Conservation (phyloP, 2,113 vertebrate species). For the Daphoenositta chrysoptera region DNA sequence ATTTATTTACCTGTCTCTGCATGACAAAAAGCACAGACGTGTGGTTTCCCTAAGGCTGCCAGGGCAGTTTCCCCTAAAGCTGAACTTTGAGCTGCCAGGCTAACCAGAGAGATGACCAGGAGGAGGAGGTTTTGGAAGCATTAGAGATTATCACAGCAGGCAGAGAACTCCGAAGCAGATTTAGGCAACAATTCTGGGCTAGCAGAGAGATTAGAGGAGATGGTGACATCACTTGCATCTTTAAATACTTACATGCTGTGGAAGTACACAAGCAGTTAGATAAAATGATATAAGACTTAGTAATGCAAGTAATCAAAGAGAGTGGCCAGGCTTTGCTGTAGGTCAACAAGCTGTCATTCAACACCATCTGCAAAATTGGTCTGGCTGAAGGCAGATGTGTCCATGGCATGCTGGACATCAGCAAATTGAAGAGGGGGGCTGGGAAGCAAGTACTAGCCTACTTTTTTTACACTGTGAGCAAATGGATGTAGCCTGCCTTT, state of each 20-base stretch:
- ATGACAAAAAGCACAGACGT: rapidly evolving
- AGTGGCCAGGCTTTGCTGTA: background rate
- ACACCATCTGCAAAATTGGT: background rate
- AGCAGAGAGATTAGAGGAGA: background rate
- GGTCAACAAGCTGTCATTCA: background rate
- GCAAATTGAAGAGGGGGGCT: background rate
- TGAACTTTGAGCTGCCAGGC: background rate
- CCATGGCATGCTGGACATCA: background rate
- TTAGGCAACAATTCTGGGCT: background rate
- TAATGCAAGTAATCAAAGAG: background rate
- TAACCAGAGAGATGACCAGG: background rate
- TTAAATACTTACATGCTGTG: background rate
- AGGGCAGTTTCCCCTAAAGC: background rate
- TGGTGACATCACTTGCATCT: background rate
- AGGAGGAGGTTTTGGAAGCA: background rate
- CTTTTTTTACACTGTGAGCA: background rate
- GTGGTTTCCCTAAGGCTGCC: background rate
- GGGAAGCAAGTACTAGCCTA: background rate
- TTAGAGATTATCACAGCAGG: background rate
- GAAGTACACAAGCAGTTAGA: background rate
- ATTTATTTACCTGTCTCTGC: background rate
- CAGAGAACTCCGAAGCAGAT: background rate
- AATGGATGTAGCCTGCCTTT: background rate
- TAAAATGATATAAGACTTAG: background rate
- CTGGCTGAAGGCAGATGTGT: background rate